Base-by-base conservation (phyloP, 2,888 invertebrate genomes). In the Synanthedon andrenaeformis region DNA sequence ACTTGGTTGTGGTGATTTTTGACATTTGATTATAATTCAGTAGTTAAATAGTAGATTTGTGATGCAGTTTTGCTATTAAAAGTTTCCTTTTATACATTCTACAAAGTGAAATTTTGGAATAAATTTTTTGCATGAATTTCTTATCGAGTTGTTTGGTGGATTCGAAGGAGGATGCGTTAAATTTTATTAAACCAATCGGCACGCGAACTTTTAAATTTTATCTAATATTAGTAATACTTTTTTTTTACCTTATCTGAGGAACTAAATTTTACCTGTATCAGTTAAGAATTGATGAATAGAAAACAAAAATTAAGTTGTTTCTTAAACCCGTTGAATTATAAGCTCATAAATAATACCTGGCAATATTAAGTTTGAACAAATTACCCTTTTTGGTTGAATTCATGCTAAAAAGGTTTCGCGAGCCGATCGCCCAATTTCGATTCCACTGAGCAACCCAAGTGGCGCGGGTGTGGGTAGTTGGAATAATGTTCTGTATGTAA, bases 1-100 rank as follows among this genome's bases (percentile, higher is more conserved):
- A 81, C 81, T 75, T 76, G 85, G 86, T 85, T 85, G 86, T 84
- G 86, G 86, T 85, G 83, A 80, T 71, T 67, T 67, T 63, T 63
- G 53, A 57, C 51, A 50, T 42, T 28, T 53, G 35, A 35, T 35
- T 35, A 64, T 65, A 66, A 65, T 61, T 55, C 59, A 61, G 78
- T 81, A 80, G 79, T 62, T 57, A 61, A 62, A 63, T 54, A 35
- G 70, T 72, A 74, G 73, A 64, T 62, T 69, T 65, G 80, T 77
- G 70, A 75, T 70, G 80, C 83, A 78, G 79, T 82, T 84, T 78
- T 80, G 80, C 82, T 75, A 71, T 74, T 69, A 64, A 66, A 23
- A 76, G 65, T 72, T 82, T 78, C 82, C 74, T 79, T 82, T 80
- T 83, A 80, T 82, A 59, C 52, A 49, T 42, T 17, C 45, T 55